Base-by-base conservation (phyloP, 64 coral and sea anemone genomes). In the Hydrozoanthus tunicans region DNA sequence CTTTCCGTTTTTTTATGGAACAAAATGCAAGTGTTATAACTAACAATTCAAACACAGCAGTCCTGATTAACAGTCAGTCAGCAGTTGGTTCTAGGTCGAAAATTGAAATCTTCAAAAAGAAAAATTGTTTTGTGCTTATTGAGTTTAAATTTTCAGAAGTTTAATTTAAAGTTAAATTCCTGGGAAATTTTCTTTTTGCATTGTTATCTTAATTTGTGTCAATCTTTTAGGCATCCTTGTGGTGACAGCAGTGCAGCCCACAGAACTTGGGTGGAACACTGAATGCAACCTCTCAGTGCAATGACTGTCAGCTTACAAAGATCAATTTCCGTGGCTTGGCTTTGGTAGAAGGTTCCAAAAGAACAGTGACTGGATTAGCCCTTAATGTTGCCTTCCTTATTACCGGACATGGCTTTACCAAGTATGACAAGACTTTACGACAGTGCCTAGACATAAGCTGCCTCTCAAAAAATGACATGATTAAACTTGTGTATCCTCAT, bases 391-490 rank as follows among this genome's bases (percentile, higher is more conserved):
- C 91, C 5, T 85, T 92, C 65, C 27, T 92, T 8, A 43, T 92
- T 5, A 79, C 80, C 9, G 91, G 91, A 3, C 70, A 92, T 86
- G 80, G 91, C 1, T 92, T 78, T 91, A 79, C 89, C 6, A 83
- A 94, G 65, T 94, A 79, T 53, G 9, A 73, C 5, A 90, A 57
- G 70, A 91, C 90, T 3, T 24, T 90, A 9, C 79, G 54, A 6
- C 89, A 88, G 52, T 77, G 51, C 25, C 51, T 88, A 23, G 84
- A 66, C 17, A 90, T 90, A 5, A 5, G 10, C 1, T 26, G 53
- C 4, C 0, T 93, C 0, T 93, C 91, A 1, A 79, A 93, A 9
- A 93, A 93, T 65, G 86, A 90, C 3, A 10, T 90, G 12, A 77
- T 77, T n/a, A 77, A 78, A 53, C 32, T 78, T 5, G 54, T 90